A percentile compares a stretch with the other conserved stretches of the same genome.
Evolutionary conservation across 2,888 invertebrate genomes (phyloP).

Genomic region (Caenorhabditis sp.): DNA sequence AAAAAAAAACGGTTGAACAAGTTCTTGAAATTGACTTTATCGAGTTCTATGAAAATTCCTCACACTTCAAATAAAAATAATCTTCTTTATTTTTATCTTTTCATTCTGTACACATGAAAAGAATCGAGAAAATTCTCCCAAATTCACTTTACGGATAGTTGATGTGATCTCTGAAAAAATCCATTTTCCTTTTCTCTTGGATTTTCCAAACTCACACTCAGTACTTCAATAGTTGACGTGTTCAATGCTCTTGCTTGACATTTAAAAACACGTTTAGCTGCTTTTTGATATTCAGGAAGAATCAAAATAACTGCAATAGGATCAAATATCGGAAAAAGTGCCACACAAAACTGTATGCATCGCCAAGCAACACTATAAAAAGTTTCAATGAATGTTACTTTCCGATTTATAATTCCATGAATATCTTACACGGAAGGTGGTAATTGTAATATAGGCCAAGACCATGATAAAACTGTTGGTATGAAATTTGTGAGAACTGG

Average conservation of each 20-base stretch:
- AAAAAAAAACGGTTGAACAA: too few species aligned
- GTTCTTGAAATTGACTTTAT: too few species aligned
- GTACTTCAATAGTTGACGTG: background rate
- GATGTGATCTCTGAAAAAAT: too few species aligned
- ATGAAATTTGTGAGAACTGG: background rate
- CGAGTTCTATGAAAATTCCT: too few species aligned
- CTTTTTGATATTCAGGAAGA: conserved; percentile 4
- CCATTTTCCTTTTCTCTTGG: too few species aligned
- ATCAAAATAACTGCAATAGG: conserved; percentile 4
- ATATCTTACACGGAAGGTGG: background rate
- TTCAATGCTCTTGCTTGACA: background rate
- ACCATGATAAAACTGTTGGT: background rate
- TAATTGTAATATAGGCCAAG: background rate
- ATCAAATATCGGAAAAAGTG: background rate
- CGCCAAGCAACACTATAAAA: background rate
- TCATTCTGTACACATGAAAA: too few species aligned
- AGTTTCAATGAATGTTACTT: background rate
- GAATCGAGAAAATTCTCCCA: too few species aligned
- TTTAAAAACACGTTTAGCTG: background rate
- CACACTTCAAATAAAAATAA: too few species aligned
- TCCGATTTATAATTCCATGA: background rate
- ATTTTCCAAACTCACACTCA: background rate
- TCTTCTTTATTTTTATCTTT: too few species aligned
- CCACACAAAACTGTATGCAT: background rate
- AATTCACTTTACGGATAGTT: too few species aligned